phyloP scores from a whole-genome alignment of 30 jellyfish, hydroid and myxozoan genomes.

The Aurelia sp. region DNA sequence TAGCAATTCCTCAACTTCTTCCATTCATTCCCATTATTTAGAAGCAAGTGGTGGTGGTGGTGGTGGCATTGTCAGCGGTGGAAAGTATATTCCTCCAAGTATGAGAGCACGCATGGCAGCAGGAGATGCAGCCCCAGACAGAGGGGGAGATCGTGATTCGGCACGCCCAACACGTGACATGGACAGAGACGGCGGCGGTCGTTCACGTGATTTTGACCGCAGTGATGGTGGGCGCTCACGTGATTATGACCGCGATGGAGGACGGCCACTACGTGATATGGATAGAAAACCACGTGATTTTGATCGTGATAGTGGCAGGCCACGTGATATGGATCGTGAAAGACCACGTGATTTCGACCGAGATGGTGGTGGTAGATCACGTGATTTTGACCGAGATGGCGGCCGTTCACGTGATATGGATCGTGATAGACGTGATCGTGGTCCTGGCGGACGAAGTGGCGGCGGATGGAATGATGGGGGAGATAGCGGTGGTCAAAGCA shows the following conservation, averaged over 20 bases:
- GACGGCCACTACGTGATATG: constrained; percentile 55
- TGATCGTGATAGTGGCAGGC: constrained; percentile 64
- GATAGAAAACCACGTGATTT: constrained; percentile 45
- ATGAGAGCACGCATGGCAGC: constrained; percentile 57
- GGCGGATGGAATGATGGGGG: constrained; percentile 77
- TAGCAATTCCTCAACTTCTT: too few species aligned
- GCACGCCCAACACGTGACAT: not conserved
- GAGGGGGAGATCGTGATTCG: constrained; percentile 21
- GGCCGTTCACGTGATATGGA: constrained; percentile 64
- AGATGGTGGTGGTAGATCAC: constrained; percentile 55
- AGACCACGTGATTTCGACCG: constrained; percentile 61
- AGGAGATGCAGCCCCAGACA: constrained; percentile 33
- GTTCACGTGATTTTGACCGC: constrained; percentile 47
- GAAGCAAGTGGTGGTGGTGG: constrained; percentile 49
- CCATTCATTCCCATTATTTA: not conserved
- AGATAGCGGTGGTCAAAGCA: constrained; percentile 56
- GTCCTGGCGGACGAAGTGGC: constrained; percentile 76
- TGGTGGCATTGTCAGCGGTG: constrained; percentile 63
- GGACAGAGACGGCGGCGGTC: constrained; percentile 31
- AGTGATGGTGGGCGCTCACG: constrained; percentile 46
- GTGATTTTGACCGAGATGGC: constrained; percentile 60
- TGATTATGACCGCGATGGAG: constrained; percentile 61
- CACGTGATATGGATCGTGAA: constrained; percentile 65
- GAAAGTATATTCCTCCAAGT: constrained; percentile 87
- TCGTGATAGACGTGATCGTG: constrained; percentile 53